Base-by-base conservation (phyloP, 2,113 vertebrate genomes). In the Rhinolophus ferrumequinum region DNA sequence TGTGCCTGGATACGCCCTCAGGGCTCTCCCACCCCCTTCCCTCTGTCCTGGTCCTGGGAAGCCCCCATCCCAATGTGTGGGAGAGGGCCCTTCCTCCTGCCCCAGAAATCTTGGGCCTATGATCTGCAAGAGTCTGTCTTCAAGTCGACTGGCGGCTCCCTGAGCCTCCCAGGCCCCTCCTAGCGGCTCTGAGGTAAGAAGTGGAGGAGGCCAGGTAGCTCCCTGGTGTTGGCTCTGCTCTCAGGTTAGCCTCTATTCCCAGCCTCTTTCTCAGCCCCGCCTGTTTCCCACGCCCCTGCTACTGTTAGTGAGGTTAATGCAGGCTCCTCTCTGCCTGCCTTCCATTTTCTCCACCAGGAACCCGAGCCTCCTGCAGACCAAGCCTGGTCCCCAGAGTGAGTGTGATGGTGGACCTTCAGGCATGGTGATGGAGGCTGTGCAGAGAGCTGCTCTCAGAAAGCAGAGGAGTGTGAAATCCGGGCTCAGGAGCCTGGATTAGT, bases 221-320 rank as follows among this genome's bases (percentile, higher is more conserved):
- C n/a, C 30, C 56, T 2, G n/a, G 9, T 0, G 30, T 8, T 0
- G 0, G 0, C 38, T 9, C 30, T 35, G 12, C n/a, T 13, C 18
- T 33, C n/a, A 67, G 89, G 33, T 6, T 12, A 6, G 22, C 50
- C 15, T 79, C 88, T 28, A 1, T 3, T 60, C 52, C 30, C 28
- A 10, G 24, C 5, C 66, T 85, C 47, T 56, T 35, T 3, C 12
- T 54, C 7, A 15, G 4, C 2, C 44, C 14, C 33, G 0, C 2
- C 33, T 2, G 11, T 4, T 19, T 26, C 56, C 75, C 28, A 14
- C 0, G 1, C 3, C 44, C 73, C 54, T 35, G 33, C 87, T 52
- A 5, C 47, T 19, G 3, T 5, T 1, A 18, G 35, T 3, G 24
- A 52, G 67, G 0, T 44, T 13, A 14, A 0, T 0, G 10, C 9